Base-by-base conservation (phyloP, 2,888 invertebrate genomes). In the Exocentrus adspersus region DNA sequence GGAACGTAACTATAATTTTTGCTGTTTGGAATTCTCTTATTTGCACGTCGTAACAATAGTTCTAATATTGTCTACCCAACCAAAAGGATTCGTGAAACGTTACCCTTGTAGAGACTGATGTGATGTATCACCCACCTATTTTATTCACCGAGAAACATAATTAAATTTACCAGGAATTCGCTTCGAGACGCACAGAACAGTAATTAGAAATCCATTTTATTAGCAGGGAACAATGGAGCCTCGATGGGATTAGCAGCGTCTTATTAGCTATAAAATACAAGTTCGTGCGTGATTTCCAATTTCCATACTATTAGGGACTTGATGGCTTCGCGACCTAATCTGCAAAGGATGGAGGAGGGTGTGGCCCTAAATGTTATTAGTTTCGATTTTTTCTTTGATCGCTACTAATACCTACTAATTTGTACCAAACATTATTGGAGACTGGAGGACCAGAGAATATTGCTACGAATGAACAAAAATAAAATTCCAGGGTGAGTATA, bases 261-360 rank as follows among this genome's bases (percentile, higher is more conserved):
- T 79, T 80, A 80, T 80, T 80, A 80, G 73, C 77, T 79, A 75
- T 76, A 79, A 80, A 80, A 79, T 77, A 78, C 78, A 75, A 75
- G 74, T 77, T 77, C 75, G 79, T 79, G 78, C 80, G 80, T 80
- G 80, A 81, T 81, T 81, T 81, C 80, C 80, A 81, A 81, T 81
- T 81, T 81, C 80, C 81, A 81, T 81, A 79, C 80, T 76, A 80
- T 81, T 80, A 80, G 76, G 72, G 75, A 75, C 76, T 79, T 79
- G 78, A 80, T 80, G 78, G 77, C 76, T 79, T 80, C 74, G 71
- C 76, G 75, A 72, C 71, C 72, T 77, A 78, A 79, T 72, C 72
- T 69, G 67, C 62, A 68, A 69, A 65, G 71, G 50, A 52, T 64
- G 41, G 51, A 16, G 17, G 45, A 48, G 53, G 57, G 21, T 60